Evolutionary conservation across 2,797 vertebrate genomes (phyloP).

Genomic region (Hozukius guyotensis): DNA sequence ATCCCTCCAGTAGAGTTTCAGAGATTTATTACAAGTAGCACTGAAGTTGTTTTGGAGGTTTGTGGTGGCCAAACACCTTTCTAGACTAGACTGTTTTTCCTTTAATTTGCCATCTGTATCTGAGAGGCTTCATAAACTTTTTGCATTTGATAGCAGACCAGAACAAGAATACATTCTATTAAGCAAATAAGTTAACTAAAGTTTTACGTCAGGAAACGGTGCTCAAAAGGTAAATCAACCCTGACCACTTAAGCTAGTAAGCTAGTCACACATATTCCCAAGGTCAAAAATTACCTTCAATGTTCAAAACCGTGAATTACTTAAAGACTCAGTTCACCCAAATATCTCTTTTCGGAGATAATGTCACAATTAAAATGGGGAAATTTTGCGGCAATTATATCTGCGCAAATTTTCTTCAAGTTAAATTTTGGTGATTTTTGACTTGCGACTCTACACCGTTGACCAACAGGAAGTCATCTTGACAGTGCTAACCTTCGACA

Average conservation of each 20-base stretch:
- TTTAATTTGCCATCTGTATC: conserved; percentile 25
- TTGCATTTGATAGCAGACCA: not conserved
- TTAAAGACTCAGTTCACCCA: not conserved
- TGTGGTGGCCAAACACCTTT: not conserved
- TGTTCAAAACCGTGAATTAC: not conserved
- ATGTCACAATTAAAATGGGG: too few relatives aligned
- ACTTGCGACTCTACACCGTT: not conserved
- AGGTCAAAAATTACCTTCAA: not conserved
- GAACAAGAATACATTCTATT: not conserved
- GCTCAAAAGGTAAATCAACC: conserved; percentile 12
- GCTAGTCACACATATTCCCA: not conserved
- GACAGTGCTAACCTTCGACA: not conserved
- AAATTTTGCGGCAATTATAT: not conserved
- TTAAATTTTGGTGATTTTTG: not conserved
- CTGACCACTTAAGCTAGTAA: not conserved
- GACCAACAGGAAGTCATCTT: not conserved
- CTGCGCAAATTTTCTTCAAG: not conserved
- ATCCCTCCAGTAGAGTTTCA: not conserved
- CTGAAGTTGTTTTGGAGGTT: not conserved
- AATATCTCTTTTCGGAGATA: accelerated
- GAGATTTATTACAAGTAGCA: not conserved
- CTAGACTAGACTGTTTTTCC: not conserved
- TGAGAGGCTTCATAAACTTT: not conserved
- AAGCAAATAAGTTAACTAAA: not conserved
- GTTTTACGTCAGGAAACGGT: not conserved